Conservation (phyloP, 1,140 invertebrate species). For the Euglossa dilemma region DNA sequence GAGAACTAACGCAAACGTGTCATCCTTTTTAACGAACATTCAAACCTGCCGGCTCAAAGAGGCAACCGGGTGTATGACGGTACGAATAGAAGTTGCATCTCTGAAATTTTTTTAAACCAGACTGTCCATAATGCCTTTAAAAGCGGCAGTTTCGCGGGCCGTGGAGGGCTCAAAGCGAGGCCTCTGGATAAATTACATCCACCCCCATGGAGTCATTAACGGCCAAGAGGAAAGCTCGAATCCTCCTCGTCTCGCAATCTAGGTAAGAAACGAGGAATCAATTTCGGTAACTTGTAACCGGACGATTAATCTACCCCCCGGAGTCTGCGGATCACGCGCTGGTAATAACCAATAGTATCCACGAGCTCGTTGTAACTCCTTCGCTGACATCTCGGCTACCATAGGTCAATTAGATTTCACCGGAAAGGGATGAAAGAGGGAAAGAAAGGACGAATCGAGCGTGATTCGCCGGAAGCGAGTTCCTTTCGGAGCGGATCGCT, state of each 20-base stretch:
- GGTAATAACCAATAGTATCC: slow-evolving; percentile 4
- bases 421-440: neutral
- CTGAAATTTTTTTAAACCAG: neutral
- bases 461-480: slow-evolving; percentile 3
- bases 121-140: neutral
- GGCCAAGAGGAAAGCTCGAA: neutral
- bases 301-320: neutral
- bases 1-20: neutral
- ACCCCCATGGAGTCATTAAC: neutral
- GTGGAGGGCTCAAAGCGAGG: no score
- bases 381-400: neutral
- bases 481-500: slow-evolving; percentile 9
- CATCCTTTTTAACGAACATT: neutral
- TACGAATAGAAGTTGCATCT: neutral
- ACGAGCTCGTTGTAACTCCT: neutral
- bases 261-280: slow-evolving; percentile 3
- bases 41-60: neutral
- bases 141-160: neutral
- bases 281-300: neutral
- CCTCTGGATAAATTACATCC: neutral
- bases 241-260: neutral
- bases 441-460: neutral
- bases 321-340: neutral
- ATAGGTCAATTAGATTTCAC: slow-evolving; percentile 24
- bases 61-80: neutral